Evolutionary conservation across 2,113 vertebrate species (phyloP).

Genomic region (Noctilio leporinus): DNA sequence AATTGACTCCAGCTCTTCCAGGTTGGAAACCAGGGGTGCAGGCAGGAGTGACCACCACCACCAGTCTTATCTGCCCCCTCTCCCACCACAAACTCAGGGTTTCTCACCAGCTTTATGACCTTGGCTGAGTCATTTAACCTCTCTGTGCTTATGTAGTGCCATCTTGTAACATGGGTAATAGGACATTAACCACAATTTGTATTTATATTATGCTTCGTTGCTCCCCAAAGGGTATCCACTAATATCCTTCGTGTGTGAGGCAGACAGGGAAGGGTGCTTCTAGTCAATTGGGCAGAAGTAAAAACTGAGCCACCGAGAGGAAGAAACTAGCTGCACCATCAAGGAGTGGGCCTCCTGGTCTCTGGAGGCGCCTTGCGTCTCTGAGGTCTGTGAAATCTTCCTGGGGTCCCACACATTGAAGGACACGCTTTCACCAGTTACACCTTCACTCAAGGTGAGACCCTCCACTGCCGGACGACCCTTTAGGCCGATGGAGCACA

Average conservation of each 20-base stretch:
- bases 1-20: neutral
- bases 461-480: neutral
- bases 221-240: neutral
- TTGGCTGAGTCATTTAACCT: neutral
- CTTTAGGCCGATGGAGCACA: neutral
- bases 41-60: neutral
- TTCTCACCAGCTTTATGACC: neutral
- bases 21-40: neutral
- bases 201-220: neutral
- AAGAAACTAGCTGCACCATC: neutral
- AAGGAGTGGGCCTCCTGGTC: neutral
- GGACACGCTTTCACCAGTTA: neutral
- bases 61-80: neutral
- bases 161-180: neutral
- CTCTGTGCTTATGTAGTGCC: neutral
- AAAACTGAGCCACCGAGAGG: neutral
- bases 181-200: neutral
- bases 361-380: neutral
- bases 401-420: neutral
- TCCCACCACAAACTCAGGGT: neutral
- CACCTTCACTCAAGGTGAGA: too few relatives aligned
- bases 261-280: neutral
- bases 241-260: neutral
- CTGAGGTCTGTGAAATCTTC: neutral
- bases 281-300: neutral